These are phyloP conservation scores for Tanaodytes sp. DNA, from an alignment of 2,888 invertebrate species.

Conservation along the genomic window DNA sequence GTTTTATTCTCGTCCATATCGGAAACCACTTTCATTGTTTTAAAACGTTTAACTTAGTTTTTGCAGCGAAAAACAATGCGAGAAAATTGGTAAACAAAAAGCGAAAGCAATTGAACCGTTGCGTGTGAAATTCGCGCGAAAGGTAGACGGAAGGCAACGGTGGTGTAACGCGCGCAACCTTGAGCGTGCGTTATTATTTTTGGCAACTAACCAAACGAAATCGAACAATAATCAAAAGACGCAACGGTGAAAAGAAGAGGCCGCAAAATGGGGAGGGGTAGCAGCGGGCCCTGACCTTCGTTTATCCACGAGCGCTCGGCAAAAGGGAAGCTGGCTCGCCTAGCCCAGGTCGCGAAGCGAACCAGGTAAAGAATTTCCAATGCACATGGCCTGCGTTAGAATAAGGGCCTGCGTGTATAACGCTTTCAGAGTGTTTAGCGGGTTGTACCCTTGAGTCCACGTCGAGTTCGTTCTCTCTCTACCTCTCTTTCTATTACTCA, in stretches of 20 bases:
- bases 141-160: too few species aligned
- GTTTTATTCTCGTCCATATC: too few species aligned
- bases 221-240: slow-evolving; percentile 40
- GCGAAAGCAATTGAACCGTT: too few species aligned
- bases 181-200: slow-evolving; percentile 32
- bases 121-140: too few species aligned
- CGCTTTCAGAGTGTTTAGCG: slow-evolving; percentile 40
- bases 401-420: slow-evolving; percentile 8
- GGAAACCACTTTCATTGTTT: too few species aligned
- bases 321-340: slow-evolving; percentile 58
- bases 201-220: slow-evolving; percentile 42
- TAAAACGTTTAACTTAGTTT: too few species aligned
- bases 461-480: slow-evolving; percentile 13
- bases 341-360: slow-evolving; percentile 44
- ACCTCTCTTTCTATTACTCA: too few species aligned
- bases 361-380: slow-evolving; percentile 48
- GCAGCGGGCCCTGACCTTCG: slow-evolving; percentile 62
- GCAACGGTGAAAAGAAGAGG: slow-evolving; percentile 24
- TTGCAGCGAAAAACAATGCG: too few species aligned
- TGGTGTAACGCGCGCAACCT: too few species aligned
- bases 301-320: too few species aligned
- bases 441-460: slow-evolving; percentile 39
- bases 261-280: slow-evolving; percentile 37
- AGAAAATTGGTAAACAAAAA: too few species aligned
- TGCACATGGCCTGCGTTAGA: slow-evolving; percentile 41